These are phyloP conservation scores for Xylota segnis DNA, from an alignment of 2,888 invertebrate species.

Conservation along the genomic window DNA sequence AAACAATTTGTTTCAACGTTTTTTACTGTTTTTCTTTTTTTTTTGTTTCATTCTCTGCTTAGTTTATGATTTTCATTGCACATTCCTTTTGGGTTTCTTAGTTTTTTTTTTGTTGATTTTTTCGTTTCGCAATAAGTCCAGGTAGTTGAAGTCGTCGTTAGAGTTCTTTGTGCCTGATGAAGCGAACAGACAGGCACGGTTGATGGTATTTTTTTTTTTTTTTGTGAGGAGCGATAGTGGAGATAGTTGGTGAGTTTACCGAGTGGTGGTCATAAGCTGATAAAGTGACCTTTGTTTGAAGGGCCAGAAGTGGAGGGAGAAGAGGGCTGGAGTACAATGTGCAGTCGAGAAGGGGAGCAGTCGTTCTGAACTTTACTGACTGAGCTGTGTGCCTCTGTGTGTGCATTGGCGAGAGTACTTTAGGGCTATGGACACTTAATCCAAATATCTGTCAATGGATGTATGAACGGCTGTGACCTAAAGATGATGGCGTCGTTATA, in stretches of 20 bases:
- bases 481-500: slow-evolving; percentile 12
- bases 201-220: slow-evolving; percentile 1
- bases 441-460: slow-evolving; percentile 53
- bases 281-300: slow-evolving; percentile 54
- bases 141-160: slow-evolving; percentile 56
- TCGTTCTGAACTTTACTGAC: slow-evolving; percentile 8
- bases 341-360: not conserved
- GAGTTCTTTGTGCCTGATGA: slow-evolving; percentile 68
- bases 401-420: slow-evolving; percentile 6
- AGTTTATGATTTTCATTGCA: slow-evolving; percentile 71
- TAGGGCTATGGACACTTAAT: slow-evolving; percentile 45
- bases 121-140: slow-evolving; percentile 23
- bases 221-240: not conserved
- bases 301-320: slow-evolving; percentile 5
- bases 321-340: not conserved
- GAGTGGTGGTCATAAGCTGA: slow-evolving; percentile 66
- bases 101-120: no score
- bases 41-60: slow-evolving; percentile 16
- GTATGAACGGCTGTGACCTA: slow-evolving; percentile 41
- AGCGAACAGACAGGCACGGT: slow-evolving; percentile 48
- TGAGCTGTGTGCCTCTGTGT: not conserved
- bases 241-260: slow-evolving; percentile 45
- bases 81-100: slow-evolving; percentile 35
- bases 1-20: slow-evolving; percentile 72
- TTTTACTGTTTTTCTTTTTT: slow-evolving; percentile 40